phyloP scores from a whole-genome alignment of 2,113 vertebrate genomes.

The Cygnus buccinator region DNA sequence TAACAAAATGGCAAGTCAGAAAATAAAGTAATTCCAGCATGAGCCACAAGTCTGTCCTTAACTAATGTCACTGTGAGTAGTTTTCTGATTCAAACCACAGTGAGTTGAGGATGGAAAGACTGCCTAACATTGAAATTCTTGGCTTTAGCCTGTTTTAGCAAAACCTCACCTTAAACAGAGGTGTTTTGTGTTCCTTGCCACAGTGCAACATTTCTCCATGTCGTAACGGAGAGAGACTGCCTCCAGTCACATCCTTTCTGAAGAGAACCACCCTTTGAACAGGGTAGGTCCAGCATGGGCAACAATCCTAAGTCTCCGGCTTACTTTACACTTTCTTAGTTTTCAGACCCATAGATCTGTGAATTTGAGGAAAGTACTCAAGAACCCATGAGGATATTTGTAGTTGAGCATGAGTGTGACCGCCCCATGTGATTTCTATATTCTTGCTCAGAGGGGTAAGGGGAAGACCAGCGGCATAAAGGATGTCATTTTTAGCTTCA shows the following conservation, averaged over 20 bases:
- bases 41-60: background rate
- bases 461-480: background rate
- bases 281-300: background rate
- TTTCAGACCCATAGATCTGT: background rate
- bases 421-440: background rate
- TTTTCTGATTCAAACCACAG: slow-evolving; percentile 19
- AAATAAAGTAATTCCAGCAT: background rate
- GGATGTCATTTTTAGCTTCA: background rate
- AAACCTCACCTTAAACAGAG: slow-evolving; percentile 34
- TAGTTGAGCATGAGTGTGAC: background rate
- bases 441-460: background rate
- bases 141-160: background rate
- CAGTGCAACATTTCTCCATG: background rate
- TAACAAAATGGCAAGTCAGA: background rate
- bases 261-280: background rate
- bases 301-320: background rate
- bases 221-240: background rate
- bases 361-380: background rate
- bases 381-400: background rate
- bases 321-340: background rate
- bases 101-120: slow-evolving; percentile 23
- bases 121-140: slow-evolving; percentile 26
- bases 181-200: slow-evolving; percentile 19
- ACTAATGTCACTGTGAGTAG: slow-evolving; percentile 11
- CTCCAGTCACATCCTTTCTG: background rate